Conservation (phyloP, 2,113 vertebrate species). For the Megaceryle maxima region DNA sequence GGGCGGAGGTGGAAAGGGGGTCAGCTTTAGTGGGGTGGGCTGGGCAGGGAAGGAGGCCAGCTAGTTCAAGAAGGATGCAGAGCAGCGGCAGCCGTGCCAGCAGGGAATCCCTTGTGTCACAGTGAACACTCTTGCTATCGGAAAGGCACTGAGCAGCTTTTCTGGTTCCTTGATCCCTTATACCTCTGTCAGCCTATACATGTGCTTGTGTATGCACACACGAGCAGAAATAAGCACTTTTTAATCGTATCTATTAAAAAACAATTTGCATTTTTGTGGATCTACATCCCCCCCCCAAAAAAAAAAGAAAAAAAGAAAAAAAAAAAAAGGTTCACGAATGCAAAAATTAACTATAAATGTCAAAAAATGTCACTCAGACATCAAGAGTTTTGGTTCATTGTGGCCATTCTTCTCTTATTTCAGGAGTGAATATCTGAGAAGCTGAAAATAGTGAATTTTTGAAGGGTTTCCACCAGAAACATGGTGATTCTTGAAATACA, state of each 20-base stretch:
- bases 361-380: neutral
- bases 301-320: neutral
- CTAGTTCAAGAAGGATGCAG: accelerated
- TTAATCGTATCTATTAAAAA: neutral
- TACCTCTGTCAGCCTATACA: neutral
- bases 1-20: no score
- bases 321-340: neutral
- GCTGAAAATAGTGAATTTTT: neutral
- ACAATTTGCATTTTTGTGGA: neutral
- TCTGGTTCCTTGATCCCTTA: accelerated
- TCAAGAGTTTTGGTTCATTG: neutral
- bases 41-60: neutral
- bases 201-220: accelerated
- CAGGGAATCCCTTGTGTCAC: accelerated
- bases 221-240: neutral
- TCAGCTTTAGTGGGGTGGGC: accelerated
- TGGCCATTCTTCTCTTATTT: neutral
- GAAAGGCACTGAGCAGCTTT: neutral
- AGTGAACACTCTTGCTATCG: accelerated
- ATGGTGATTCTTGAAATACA: neutral
- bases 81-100: accelerated
- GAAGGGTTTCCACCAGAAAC: neutral
- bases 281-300: neutral
- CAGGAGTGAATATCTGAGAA: neutral
- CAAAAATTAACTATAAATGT: neutral